Base-by-base conservation (phyloP, 2,888 invertebrate species). In the Tanypteryx hageni region DNA sequence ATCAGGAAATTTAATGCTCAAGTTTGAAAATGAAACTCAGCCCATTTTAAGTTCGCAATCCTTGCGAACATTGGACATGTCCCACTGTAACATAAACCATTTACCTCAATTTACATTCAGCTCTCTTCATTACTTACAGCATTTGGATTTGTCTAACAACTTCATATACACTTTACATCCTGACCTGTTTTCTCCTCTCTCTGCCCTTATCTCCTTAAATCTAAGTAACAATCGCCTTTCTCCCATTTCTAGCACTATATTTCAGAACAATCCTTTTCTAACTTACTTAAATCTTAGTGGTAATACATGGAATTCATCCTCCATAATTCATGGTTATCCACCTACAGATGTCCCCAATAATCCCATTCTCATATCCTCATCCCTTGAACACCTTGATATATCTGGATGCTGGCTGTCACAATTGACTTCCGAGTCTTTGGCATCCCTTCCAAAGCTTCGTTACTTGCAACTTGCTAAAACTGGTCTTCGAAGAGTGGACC, bases 401-500 rank as follows among this genome's bases (percentile, higher is more conserved):
- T 64, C 89, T 44, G 44, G 31, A 0, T 64, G 64, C 18, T 13
- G 61, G 61, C 31, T 86, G 4, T 18, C 13, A 61, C 9, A 18
- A 18, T 56, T 86, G 59, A 14, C 59, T 61, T 31, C 18, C 3
- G 9, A 68, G 11, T 89, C 89, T 9, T 56, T 89, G 13, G 16
- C 64, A 11, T 89, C 31, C 44, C 64, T 89, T 18, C 89, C 89
- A 56, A 89, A 68, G 18, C 64, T 89, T 56, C 89, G 89, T 44
- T 44, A 44, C 64, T 89, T 89, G 16, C 18, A 31, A 7, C 31
- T 89, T n/a, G 0, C 44, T 13, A 13, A 68, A n/a, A 64, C 44
- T 44, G 1, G n/a, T n/a, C 14, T 68, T n/a, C 22, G 57, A 57
- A 31, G n/a, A 13, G 44, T 68, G 11, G 68, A 89, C 64, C 68